Percentiles rank a stretch among this genome's conserved stretches.
These are phyloP conservation scores for Chironomus tentans DNA, from an alignment of 2,888 invertebrate genomes.

Conservation along the genomic window DNA sequence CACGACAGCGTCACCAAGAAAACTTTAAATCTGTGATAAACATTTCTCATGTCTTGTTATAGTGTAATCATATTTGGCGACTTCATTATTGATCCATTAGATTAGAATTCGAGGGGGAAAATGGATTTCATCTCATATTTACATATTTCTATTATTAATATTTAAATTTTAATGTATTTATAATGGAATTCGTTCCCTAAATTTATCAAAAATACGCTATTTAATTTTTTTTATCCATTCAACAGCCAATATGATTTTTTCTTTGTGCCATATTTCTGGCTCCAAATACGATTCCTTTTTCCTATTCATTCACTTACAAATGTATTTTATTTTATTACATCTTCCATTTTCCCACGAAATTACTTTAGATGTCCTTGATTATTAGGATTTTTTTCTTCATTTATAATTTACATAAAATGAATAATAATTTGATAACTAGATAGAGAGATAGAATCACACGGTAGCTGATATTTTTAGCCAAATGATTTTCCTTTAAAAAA, in stretches of 20 bases:
- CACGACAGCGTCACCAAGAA: too few species aligned
- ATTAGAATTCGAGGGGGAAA: not conserved
- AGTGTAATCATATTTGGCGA: too few species aligned
- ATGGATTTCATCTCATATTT: not conserved
- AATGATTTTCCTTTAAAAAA: too few species aligned
- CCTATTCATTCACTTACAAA: not conserved
- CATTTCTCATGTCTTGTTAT: too few species aligned
- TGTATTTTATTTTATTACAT: not conserved
- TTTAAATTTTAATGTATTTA: not conserved
- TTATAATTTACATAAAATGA: not conserved
- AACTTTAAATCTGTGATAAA: too few species aligned
- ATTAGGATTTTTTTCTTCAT: not conserved
- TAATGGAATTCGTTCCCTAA: slow-evolving; percentile 4
- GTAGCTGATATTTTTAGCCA: too few species aligned
- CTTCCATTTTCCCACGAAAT: too few species aligned
- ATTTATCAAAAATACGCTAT: slow-evolving; percentile 25
- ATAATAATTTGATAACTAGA: too few species aligned
- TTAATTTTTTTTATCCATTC: slow-evolving; percentile 4
- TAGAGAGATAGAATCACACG: too few species aligned
- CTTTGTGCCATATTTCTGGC: slow-evolving; percentile 16
- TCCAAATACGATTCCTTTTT: slow-evolving; percentile 1
- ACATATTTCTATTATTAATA: not conserved
- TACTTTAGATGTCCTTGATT: too few species aligned
- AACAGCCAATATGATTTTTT: slow-evolving; percentile 25
- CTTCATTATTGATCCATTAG: too few species aligned